A percentile compares a stretch with the other conserved stretches of the same genome.
Conservation (phyloP, 2,113 vertebrate genomes). For the Penelope pileata region DNA sequence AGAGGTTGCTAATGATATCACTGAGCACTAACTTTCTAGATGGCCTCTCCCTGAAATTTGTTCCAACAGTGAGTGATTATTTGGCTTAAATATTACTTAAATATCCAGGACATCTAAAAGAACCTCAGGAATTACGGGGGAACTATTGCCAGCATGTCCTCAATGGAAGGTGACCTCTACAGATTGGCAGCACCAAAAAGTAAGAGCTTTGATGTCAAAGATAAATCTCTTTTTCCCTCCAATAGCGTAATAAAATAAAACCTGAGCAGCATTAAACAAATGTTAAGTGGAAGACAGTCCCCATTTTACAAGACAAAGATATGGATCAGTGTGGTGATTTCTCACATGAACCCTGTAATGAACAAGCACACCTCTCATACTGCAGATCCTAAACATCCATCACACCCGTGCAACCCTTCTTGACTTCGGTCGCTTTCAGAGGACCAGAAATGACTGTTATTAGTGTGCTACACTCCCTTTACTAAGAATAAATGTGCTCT, state of each 20-base stretch:
- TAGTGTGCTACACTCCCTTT: not conserved
- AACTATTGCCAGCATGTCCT: not conserved
- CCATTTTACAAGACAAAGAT: not conserved
- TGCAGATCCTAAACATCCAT: not conserved
- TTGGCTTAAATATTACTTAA: not conserved
- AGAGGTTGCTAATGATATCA: not conserved
- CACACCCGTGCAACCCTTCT: not conserved
- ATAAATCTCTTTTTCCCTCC: not conserved
- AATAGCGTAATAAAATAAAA: not conserved
- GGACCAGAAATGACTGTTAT: not conserved
- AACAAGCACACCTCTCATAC: not conserved
- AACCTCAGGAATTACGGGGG: slow-evolving; percentile 16
- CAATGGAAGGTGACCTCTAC: not conserved
- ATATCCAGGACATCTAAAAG: not conserved
- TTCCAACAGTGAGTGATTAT: not conserved
- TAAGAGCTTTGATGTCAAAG: not conserved
- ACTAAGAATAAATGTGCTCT: not conserved
- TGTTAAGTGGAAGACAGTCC: not conserved
- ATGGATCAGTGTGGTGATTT: not conserved
- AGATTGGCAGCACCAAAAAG: not conserved
- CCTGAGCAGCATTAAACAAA: not conserved
- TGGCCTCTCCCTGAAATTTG: not conserved
- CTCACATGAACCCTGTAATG: not conserved
- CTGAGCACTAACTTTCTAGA: not conserved
- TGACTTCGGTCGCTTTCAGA: not conserved